These are phyloP conservation scores for Meleagris gallopavo DNA, from an alignment of 2,113 vertebrate species.

Conservation along the genomic window DNA sequence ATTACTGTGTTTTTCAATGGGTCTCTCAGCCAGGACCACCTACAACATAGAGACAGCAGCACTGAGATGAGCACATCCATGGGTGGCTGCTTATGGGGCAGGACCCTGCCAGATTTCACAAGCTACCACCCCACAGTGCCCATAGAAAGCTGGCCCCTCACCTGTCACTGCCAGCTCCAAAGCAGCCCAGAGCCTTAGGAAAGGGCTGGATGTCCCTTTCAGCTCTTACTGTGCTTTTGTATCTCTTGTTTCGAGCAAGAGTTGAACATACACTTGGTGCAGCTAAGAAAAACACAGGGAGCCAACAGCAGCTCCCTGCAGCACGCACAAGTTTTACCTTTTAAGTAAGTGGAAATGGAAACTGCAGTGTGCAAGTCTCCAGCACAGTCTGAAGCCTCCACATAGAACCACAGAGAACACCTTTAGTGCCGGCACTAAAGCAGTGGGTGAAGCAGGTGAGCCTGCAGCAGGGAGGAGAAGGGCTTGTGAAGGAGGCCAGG, in stretches of 20 bases:
- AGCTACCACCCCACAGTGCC: background rate
- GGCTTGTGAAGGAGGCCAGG: background rate
- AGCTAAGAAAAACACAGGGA: background rate
- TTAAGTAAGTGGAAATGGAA: accelerated
- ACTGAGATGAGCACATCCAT: accelerated
- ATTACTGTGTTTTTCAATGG: background rate
- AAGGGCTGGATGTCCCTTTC: background rate
- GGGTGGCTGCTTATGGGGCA: accelerated
- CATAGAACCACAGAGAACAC: too few relatives aligned
- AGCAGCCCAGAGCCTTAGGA: background rate
- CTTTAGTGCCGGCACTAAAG: background rate
- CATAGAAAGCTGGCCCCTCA: background rate
- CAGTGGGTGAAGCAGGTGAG: background rate
- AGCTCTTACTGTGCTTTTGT: background rate
- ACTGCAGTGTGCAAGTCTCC: background rate
- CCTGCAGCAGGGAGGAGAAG: background rate
- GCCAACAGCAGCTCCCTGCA: background rate
- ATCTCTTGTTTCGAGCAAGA: background rate
- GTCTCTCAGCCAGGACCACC: background rate
- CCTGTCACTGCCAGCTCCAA: background rate
- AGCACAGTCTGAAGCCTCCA: background rate
- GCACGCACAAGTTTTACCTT: background rate
- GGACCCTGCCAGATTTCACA: accelerated
- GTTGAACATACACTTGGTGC: background rate
- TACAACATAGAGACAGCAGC: accelerated